Conservation (phyloP, 1,140 invertebrate genomes). For the Lepidostoma basale region DNA sequence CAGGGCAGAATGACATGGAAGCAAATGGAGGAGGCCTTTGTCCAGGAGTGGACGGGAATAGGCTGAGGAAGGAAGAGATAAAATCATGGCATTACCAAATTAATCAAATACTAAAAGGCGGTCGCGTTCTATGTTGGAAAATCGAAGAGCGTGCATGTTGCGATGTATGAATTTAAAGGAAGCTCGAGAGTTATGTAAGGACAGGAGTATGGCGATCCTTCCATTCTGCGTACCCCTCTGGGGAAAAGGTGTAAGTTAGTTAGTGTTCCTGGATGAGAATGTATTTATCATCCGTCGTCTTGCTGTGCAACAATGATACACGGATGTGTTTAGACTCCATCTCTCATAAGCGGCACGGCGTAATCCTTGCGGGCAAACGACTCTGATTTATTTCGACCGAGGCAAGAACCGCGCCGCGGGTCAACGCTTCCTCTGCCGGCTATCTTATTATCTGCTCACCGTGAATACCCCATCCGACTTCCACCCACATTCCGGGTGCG, state of each 20-base stretch:
- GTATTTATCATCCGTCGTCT: not conserved
- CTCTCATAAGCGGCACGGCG: not conserved
- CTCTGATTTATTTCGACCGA: conserved; percentile 36
- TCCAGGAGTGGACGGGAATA: too few relatives aligned
- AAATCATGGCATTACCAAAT: too few relatives aligned
- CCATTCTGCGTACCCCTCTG: not conserved
- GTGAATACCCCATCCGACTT: conserved; percentile 22
- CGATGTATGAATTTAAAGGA: too few relatives aligned
- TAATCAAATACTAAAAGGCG: too few relatives aligned
- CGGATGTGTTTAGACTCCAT: not conserved
- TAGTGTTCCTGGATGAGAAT: too few relatives aligned
- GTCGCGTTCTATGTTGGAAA: too few relatives aligned
- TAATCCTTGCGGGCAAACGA: not conserved
- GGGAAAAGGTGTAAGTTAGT: too few relatives aligned
- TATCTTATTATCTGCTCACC: conserved; percentile 10
- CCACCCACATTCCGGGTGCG: conserved; percentile 29
- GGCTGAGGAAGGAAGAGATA: too few relatives aligned
- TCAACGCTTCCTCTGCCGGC: conserved; percentile 33
- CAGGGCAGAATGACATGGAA: too few relatives aligned
- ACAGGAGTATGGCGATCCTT: not conserved
- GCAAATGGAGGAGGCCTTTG: too few relatives aligned
- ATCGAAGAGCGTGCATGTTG: too few relatives aligned
- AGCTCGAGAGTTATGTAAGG: too few relatives aligned
- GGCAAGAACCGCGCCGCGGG: conserved; percentile 36
- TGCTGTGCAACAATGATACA: not conserved